Conservation (phyloP, 2,888 invertebrate genomes). For the Apamea crenata region DNA sequence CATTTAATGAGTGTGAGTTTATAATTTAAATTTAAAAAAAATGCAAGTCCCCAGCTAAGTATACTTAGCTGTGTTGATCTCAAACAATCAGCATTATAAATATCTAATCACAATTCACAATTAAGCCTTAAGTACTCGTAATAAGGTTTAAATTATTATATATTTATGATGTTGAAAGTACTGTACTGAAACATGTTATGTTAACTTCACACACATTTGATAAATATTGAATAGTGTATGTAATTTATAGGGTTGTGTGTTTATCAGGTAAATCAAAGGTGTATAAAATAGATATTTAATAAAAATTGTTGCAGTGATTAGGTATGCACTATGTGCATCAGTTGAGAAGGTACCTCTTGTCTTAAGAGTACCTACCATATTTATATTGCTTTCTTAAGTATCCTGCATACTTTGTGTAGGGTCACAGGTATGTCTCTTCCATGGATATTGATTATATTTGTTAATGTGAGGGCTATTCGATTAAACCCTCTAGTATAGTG, state of each 20-base stretch:
- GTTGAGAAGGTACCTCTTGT: conserved; percentile 6
- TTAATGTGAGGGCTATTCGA: neutral
- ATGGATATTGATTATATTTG: conserved; percentile 5
- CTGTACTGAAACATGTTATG: conserved; percentile 41
- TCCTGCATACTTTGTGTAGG: conserved; percentile 24
- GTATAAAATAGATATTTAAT: neutral
- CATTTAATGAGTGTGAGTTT: neutral
- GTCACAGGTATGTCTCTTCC: conserved; percentile 16
- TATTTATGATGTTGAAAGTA: conserved; percentile 61
- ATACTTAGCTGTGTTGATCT: conserved; percentile 61
- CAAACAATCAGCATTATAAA: conserved; percentile 62
- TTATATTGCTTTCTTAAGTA: conserved; percentile 2
- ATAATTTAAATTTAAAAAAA: neutral
- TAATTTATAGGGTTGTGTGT: conserved; percentile 40
- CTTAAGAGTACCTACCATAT: neutral
- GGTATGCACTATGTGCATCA: conserved; percentile 50
- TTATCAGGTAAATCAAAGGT: conserved; percentile 36
- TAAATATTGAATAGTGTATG: conserved; percentile 18
- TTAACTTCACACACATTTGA: conserved; percentile 27
- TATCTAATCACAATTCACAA: conserved; percentile 36
- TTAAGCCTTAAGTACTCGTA: conserved; percentile 17
- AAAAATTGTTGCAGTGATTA: conserved; percentile 21
- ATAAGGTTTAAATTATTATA: conserved; percentile 25
- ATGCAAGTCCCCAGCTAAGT: conserved; percentile 15
- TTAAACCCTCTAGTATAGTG: conserved; percentile 1